A percentile compares a stretch with the other conserved stretches of the same genome.
Evolutionary conservation across 2,888 invertebrate species (phyloP).

Genomic region (Cylindroiulus punctatus): DNA sequence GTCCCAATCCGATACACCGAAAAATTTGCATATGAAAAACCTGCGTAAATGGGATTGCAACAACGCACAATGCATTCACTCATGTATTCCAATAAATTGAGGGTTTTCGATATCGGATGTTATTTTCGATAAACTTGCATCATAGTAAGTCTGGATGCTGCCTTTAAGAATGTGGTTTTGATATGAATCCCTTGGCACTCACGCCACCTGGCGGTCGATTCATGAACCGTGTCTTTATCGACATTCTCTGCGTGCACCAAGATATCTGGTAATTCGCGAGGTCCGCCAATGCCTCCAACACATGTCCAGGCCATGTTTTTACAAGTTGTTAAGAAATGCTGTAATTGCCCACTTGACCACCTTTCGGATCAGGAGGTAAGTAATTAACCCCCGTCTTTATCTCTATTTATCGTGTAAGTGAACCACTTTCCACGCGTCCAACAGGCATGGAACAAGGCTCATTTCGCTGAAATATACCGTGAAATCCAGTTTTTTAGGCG

Average conservation of each 20-base stretch:
- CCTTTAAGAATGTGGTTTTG: not conserved
- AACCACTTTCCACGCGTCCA: not conserved
- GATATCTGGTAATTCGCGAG: not conserved
- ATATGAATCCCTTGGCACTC: not conserved
- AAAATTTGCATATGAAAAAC: too few species aligned
- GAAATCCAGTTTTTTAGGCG: conserved; percentile 4
- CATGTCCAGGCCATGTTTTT: conserved; percentile 6
- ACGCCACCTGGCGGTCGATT: not conserved
- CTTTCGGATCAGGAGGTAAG: conserved; percentile 34
- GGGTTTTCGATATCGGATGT: not conserved
- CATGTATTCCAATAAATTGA: too few species aligned
- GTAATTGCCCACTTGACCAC: conserved; percentile 38
- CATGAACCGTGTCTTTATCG: not conserved
- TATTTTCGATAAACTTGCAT: not conserved
- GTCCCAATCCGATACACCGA: too few species aligned
- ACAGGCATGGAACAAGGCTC: not conserved
- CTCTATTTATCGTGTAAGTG: conserved; percentile 10
- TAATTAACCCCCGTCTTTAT: conserved; percentile 38
- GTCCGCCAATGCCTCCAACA: conserved; percentile 13
- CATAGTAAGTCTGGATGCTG: not conserved
- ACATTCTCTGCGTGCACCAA: not conserved
- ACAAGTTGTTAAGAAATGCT: conserved; percentile 25
- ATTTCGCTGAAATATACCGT: not conserved
- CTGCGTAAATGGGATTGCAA: too few species aligned
- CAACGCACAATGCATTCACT: not conserved